A percentile compares a stretch with the other conserved stretches of the same genome.
These are phyloP conservation scores for Aptenodytes patagonicus DNA, from an alignment of 2,113 vertebrate species.

Conservation along the genomic window DNA sequence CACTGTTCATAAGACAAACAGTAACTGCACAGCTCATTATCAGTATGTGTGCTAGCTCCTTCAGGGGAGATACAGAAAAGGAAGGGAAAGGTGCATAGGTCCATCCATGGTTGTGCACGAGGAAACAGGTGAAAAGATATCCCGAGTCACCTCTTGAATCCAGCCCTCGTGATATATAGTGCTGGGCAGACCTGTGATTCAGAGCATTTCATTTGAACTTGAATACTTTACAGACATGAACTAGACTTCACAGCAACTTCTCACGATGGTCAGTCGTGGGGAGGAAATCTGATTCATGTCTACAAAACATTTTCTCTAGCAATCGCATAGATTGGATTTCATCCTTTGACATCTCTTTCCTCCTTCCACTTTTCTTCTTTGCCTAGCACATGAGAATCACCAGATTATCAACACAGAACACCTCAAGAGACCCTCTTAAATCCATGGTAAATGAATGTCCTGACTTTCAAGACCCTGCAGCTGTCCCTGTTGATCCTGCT, in stretches of 20 bases:
- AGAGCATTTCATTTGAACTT: neutral
- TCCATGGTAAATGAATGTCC: neutral
- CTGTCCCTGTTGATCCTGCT: conserved; percentile 40
- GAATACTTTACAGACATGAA: neutral
- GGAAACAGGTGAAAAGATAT: neutral
- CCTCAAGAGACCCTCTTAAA: conserved; percentile 29
- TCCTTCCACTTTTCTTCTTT: neutral
- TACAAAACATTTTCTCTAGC: neutral
- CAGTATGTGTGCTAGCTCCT: neutral
- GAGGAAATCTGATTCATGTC: neutral
- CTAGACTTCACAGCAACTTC: neutral
- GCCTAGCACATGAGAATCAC: neutral
- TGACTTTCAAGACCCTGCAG: conserved; percentile 31
- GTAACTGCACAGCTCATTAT: neutral
- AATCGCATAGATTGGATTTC: neutral
- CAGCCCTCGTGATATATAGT: rapidly evolving
- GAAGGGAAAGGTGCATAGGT: neutral
- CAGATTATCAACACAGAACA: conserved; percentile 21
- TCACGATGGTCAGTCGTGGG: neutral
- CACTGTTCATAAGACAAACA: neutral
- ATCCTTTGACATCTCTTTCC: neutral
- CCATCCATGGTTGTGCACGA: rapidly evolving
- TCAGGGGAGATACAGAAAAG: neutral
- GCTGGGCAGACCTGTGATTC: neutral
- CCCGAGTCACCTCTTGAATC: neutral